Conservation (phyloP, 2,113 vertebrate genomes). For the Pangasianodon gigas region DNA sequence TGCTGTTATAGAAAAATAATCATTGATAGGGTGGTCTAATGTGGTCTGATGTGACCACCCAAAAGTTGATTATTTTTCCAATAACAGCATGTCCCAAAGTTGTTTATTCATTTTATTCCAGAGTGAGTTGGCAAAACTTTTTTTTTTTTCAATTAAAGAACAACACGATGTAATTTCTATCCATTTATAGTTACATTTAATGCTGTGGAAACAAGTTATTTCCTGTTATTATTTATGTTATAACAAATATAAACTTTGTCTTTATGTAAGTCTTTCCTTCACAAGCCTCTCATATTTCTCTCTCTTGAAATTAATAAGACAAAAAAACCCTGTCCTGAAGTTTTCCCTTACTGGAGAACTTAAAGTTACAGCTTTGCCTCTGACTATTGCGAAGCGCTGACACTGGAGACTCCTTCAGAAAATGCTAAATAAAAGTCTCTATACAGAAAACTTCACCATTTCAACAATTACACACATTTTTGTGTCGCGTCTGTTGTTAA, state of each 20-base stretch:
- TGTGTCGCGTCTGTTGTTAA: too few species aligned
- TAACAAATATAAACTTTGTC: background rate
- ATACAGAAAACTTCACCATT: background rate
- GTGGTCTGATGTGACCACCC: background rate
- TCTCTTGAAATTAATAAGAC: background rate
- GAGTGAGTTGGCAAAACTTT: background rate
- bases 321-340: background rate
- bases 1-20: too few species aligned
- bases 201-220: background rate
- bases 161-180: background rate
- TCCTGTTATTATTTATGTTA: background rate
- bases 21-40: background rate
- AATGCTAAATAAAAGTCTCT: background rate
- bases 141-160: background rate
- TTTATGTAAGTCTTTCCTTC: background rate
- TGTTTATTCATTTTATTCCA: background rate
- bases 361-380: background rate
- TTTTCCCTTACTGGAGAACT: background rate
- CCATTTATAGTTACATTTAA: background rate
- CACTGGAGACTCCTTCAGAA: background rate
- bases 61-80: background rate
- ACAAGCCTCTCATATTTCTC: background rate
- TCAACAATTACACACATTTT: background rate
- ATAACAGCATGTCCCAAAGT: background rate
- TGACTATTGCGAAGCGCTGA: background rate